phyloP scores from a whole-genome alignment of 2,797 vertebrate genomes.

The Myotis findleyi region DNA sequence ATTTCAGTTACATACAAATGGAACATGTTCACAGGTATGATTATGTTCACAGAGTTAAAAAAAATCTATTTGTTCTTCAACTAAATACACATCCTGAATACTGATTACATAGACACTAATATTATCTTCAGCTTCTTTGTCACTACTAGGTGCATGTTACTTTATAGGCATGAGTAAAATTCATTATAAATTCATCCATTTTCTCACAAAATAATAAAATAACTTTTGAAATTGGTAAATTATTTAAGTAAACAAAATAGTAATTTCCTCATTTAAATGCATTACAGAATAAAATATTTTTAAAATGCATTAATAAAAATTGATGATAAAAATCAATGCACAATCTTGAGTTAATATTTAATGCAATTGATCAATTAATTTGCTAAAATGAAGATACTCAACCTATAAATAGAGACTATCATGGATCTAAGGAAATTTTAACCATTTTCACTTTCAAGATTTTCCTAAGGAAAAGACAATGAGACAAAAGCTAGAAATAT shows the following conservation, averaged over 20 bases:
- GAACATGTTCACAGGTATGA: conserved; percentile 46
- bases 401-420: neutral
- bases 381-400: conserved; percentile 36
- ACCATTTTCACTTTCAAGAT: conserved; percentile 34
- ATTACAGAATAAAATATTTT: conserved; percentile 62
- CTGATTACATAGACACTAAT: conserved; percentile 69
- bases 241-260: conserved; percentile 60
- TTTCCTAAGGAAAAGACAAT: conserved; percentile 42
- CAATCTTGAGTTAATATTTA: conserved; percentile 60
- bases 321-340: conserved; percentile 51
- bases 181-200: conserved; percentile 62
- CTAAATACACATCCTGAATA: conserved; percentile 77
- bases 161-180: conserved; percentile 23
- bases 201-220: conserved; percentile 59
- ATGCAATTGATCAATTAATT: conserved; percentile 51
- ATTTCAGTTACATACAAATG: conserved; percentile 30
- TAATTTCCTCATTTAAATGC: conserved; percentile 43
- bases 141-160: conserved; percentile 10
- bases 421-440: conserved; percentile 15
- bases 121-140: conserved; percentile 52
- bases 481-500: conserved; percentile 22
- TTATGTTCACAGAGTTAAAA: conserved; percentile 54
- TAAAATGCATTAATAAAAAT: conserved; percentile 55
- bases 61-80: conserved; percentile 75
- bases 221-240: conserved; percentile 60